Percentiles rank a stretch among this genome's conserved stretches.
Evolutionary conservation across 1,140 invertebrate species (phyloP).

Genomic region (Drosophila bipectinata): DNA sequence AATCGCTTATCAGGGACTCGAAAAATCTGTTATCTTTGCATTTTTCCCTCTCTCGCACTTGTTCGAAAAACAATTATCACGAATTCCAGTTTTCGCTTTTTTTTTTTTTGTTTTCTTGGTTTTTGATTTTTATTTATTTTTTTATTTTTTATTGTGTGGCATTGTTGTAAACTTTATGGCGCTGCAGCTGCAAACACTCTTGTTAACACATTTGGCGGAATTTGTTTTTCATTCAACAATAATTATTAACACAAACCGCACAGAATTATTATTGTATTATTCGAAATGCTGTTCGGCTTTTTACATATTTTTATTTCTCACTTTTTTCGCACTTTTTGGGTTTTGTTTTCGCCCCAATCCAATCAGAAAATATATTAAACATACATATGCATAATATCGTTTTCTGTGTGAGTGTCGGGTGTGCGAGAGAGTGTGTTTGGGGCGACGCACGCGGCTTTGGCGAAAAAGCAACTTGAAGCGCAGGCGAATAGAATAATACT

Average conservation of each 20-base stretch:
- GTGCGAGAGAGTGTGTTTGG: slow-evolving; percentile 32
- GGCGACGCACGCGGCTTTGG: slow-evolving; percentile 48
- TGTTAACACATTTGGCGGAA: slow-evolving; percentile 63
- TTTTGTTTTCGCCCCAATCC: slow-evolving; percentile 68
- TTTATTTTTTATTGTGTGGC: slow-evolving; percentile 2
- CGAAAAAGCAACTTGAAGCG: slow-evolving; percentile 69
- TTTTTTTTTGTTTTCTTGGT: neutral
- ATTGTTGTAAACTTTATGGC: slow-evolving; percentile 46
- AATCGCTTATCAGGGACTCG: slow-evolving; percentile 41
- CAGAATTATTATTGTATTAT: slow-evolving; percentile 36
- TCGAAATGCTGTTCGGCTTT: slow-evolving; percentile 40
- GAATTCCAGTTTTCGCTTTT: slow-evolving; percentile 36
- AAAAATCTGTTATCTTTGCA: slow-evolving; percentile 50
- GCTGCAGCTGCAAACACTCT: slow-evolving; percentile 45
- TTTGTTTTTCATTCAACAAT: slow-evolving; percentile 43
- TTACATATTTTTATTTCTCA: slow-evolving; percentile 35
- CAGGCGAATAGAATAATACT: slow-evolving; percentile 79
- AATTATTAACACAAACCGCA: slow-evolving; percentile 51
- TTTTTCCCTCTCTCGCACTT: slow-evolving; percentile 3
- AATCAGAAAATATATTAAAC: slow-evolving; percentile 74
- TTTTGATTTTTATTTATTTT: slow-evolving; percentile 28
- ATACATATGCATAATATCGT: slow-evolving; percentile 63
- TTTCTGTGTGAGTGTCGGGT: slow-evolving; percentile 40
- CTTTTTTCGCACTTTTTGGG: slow-evolving; percentile 55
- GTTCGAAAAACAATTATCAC: slow-evolving; percentile 42